Evolutionary conservation across 2,888 invertebrate genomes (phyloP), one percentile per base, ranked within the genome.

Genomic region (Cynaeus angustus): DNA sequence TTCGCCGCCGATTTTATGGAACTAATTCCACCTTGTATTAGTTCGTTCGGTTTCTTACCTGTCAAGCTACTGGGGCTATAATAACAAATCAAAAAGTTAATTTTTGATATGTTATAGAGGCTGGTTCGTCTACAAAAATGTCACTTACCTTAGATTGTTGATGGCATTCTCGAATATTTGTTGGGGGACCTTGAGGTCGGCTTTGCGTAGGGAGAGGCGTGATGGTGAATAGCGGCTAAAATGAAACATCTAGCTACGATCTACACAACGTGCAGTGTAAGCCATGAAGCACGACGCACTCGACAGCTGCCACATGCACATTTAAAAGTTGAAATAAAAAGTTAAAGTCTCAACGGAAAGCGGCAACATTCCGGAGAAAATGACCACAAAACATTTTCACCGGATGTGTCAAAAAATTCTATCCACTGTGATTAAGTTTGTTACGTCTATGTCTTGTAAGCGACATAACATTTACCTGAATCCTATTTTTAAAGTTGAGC

Each of bases 1-100:
- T 91, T 95, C 0, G 95, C 95, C 0, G 94, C 95, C 9, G 92
- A 94, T 83, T 95, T 95, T 38, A 96, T 88, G 79, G 94, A 94
- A 82, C 94, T 95, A 43, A 96, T 86, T 41, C 95, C 94, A 71
- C 95, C 95, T 85, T 95, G 93, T 53, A 96, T 88, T 45, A 95
- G 87, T 85, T 96, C 95, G 83, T 94, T 95, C 4, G 95, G 95
- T 82, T 95, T 95, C 85, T 95, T 95, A 46, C 94, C 92, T 38
- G 94, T 93, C 84, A 95, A 88, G 83, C 91, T 91, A 79, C 93
- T 92, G 58, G 95, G 92, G 83, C 95, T 95, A 86, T 62, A 73
- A 74, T 46, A 26, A 68, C 43, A 70, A 69, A 68, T 48, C 46
- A 45, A 43, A 38, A 55, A 46, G 52, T 41, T 43, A 53, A 64